Base-by-base conservation (phyloP, 2,113 vertebrate species). In the Callipepla californica region DNA sequence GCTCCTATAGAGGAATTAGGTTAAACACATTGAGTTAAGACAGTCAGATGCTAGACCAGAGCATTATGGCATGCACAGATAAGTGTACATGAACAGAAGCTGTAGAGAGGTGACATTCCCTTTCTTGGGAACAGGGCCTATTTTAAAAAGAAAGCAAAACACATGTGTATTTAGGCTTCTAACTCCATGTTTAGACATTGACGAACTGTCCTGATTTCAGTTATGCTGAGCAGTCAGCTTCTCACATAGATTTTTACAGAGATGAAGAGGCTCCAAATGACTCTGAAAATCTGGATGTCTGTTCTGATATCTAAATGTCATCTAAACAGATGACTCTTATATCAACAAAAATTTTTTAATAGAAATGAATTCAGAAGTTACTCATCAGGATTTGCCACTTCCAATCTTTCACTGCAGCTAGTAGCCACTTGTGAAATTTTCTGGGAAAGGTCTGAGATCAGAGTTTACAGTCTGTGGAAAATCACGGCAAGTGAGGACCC, bases 191-290 rank as follows among this genome's bases (percentile, higher is more conserved):
- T 95, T 84, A 95, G 79, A 72, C 62, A 81, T 45, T 0, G 21
- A 94, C 75, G 72, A 94, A 90, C 81, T 91, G 79, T 30, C 87
- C 89, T 75, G 79, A 77, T 90, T 94, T 83, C 63, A 78, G 65
- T 44, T 87, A 68, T 85, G 72, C 51, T 94, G 78, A 91, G 51
- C 61, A 95, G 42, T 72, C 73, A 85, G 89, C 61, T 80, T 63
- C 76, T 94, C 57, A 75, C 5, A 5, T 30, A 0, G 22, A 77
- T 70, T 83, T 83, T 89, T 67, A 58, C 47, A 82, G 68, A 93
- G 61, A 57, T 48, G 36, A 21, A 76, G 57, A 57, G 47, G 36
- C n/a, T 85, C 47, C 79, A 55, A 91, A 87, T n/a, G 73, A 25
- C 47, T 78, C 57, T n/a, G 47, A 92, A 93, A 91, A 80, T 44